These are phyloP conservation scores for Coregonus sp. DNA, from an alignment of 2,797 vertebrate genomes.

Conservation along the genomic window DNA sequence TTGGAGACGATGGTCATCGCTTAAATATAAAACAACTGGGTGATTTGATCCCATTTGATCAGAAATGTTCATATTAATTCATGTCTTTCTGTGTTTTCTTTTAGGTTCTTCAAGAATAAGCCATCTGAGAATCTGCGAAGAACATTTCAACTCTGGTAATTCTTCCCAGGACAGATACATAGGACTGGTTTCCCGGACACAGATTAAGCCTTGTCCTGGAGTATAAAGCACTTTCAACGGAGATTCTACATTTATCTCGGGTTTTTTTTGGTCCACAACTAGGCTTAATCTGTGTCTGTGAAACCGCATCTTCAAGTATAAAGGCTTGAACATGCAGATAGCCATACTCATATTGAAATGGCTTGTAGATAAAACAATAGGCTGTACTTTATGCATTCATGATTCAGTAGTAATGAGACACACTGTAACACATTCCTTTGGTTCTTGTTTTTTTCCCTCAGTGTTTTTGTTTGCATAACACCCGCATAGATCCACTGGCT, in stretches of 20 bases:
- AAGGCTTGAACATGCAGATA: constrained; percentile 1
- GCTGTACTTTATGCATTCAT: not conserved
- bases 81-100: constrained; percentile 6
- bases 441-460: not conserved
- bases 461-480: not conserved
- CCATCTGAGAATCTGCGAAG: constrained; percentile 15
- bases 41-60: not conserved
- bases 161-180: not conserved
- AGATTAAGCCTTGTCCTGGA: not conserved
- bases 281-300: not conserved
- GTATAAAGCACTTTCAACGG: too few relatives aligned
- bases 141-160: constrained; percentile 45
- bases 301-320: not conserved
- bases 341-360: not conserved
- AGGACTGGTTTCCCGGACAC: not conserved
- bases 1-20: not conserved
- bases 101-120: constrained; percentile 27
- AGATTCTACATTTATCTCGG: not conserved
- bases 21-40: not conserved
- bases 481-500: not conserved
- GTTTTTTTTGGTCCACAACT: not conserved
- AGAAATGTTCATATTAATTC: constrained; percentile 8
- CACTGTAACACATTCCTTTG: not conserved
- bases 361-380: not conserved
- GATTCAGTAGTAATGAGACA: not conserved